Evolutionary conservation across 2,797 vertebrate species (phyloP), one percentile per base, ranked within the genome.

Genomic region (Crypturellus tataupa): DNA sequence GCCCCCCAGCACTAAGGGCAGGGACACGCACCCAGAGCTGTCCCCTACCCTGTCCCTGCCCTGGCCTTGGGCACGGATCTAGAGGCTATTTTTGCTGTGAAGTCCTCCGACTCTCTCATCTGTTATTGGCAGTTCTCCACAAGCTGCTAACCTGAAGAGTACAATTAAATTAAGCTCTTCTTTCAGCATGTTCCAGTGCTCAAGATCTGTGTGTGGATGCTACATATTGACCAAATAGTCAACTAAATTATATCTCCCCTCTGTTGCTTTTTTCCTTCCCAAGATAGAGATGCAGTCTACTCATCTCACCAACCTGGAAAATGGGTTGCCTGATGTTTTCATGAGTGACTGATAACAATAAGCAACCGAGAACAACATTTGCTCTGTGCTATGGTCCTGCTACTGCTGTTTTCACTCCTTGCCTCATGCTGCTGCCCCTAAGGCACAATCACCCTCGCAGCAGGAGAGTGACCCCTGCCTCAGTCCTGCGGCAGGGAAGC

Each of bases 1-100:
- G 35, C n/a, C 89, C 27, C 16, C 0, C 3, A 81, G 60, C 60
- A 84, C 44, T 29, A 60, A 0, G 0, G 29, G 29, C 53, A 18
- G 29, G 53, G 53, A 31, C 53, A 55, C 53, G 9, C 29, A 55
- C 53, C 9, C 29, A 10, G 29, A 4, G 53, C 53, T 55, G 53
- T 55, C 53, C 53, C 53, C 29, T 29, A 6, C 29, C 10, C 53
- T 31, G 29, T 10, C 16, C 27, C 53, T 29, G 29, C 12, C 49
- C 24, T 27, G 25, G 25, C 53, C 51, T 55, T 55, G 27, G 51
- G 27, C 51, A 29, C 10, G 27, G 51, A 17, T 55, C 51, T 55
- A 55, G 51, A 55, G 27, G 51, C 51, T 55, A 9, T 9, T 55
- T 55, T 31, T 55, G 51, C 51, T 55, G 18, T 17, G 27, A 55